These are phyloP conservation scores for Madoqua kirkii DNA, from an alignment of 2,113 vertebrate genomes.

Conservation along the genomic window DNA sequence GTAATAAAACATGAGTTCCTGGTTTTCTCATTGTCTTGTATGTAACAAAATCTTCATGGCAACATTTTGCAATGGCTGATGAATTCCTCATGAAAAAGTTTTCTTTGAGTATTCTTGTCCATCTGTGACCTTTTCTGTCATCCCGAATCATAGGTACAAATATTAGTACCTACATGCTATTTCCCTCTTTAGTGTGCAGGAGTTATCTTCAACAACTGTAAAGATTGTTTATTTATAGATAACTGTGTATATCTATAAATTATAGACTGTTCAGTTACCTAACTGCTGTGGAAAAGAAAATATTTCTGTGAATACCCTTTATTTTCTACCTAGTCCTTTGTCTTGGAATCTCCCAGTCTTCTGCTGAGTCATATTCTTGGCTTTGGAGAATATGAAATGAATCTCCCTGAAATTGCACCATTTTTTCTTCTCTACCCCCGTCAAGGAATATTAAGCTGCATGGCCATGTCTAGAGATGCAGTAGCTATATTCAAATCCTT, in stretches of 20 bases:
- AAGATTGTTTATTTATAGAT: background rate
- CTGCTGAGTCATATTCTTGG: background rate
- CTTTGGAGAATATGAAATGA: background rate
- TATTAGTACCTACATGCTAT: background rate
- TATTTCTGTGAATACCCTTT: conserved; percentile 2
- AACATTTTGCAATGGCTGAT: background rate
- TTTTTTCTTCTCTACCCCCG: background rate
- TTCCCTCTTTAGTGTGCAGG: background rate
- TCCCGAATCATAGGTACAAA: background rate
- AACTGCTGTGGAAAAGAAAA: conserved; percentile 44
- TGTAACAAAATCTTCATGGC: background rate
- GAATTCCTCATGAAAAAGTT: background rate
- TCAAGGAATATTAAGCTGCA: background rate
- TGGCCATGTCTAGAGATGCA: background rate
- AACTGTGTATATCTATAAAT: background rate
- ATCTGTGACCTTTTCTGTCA: background rate
- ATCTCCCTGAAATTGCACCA: background rate
- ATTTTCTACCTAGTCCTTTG: background rate
- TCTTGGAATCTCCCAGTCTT: background rate
- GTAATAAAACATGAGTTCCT: background rate
- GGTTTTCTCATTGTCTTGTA: background rate
- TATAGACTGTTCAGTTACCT: conserved; percentile 6
- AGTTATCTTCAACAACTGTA: background rate
- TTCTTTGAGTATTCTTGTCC: background rate
- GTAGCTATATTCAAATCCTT: background rate